These are phyloP conservation scores for Macrotrachela quadricornifera DNA, from an alignment of 1,140 invertebrate species.

Conservation along the genomic window DNA sequence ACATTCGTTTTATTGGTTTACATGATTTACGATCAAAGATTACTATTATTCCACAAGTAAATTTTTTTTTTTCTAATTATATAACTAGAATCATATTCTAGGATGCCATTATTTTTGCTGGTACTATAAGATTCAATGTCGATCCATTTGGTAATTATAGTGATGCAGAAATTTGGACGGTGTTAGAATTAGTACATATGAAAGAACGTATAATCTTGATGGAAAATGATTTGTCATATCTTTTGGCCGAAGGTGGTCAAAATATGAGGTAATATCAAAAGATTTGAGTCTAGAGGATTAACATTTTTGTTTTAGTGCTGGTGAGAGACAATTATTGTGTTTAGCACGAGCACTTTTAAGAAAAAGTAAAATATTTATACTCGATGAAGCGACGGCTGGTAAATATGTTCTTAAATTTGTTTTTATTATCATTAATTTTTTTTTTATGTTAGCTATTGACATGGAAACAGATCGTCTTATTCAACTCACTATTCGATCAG, in stretches of 20 bases:
- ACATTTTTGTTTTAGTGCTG: conserved; percentile 23
- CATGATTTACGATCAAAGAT: conserved; percentile 62
- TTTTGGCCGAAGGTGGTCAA: conserved; percentile 8
- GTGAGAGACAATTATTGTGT: conserved; percentile 37
- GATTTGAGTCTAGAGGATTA: not conserved
- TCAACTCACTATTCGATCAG: conserved; percentile 25
- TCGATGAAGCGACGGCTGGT: conserved; percentile 36
- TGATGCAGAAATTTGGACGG: conserved; percentile 44
- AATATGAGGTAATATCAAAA: not conserved
- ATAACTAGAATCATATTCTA: conserved; percentile 33
- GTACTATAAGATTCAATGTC: conserved; percentile 54
- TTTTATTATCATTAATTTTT: too few relatives aligned
- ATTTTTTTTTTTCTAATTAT: too few relatives aligned
- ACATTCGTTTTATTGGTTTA: conserved; percentile 64
- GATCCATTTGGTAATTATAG: conserved; percentile 54
- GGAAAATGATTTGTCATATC: conserved; percentile 1
- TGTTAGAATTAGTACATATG: conserved; percentile 5
- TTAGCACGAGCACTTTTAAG: conserved; percentile 36
- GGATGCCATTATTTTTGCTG: conserved; percentile 70
- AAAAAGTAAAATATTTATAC: conserved; percentile 50
- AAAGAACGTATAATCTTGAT: conserved; percentile 1
- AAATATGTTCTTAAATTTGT: too few relatives aligned
- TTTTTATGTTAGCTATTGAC: conserved; percentile 18
- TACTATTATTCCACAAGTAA: conserved; percentile 66
- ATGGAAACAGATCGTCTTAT: conserved; percentile 29